Percentiles rank a stretch among this genome's conserved stretches.
These are phyloP conservation scores for Prosopocoilus inquinatus DNA, from an alignment of 2,888 invertebrate species.

Conservation along the genomic window DNA sequence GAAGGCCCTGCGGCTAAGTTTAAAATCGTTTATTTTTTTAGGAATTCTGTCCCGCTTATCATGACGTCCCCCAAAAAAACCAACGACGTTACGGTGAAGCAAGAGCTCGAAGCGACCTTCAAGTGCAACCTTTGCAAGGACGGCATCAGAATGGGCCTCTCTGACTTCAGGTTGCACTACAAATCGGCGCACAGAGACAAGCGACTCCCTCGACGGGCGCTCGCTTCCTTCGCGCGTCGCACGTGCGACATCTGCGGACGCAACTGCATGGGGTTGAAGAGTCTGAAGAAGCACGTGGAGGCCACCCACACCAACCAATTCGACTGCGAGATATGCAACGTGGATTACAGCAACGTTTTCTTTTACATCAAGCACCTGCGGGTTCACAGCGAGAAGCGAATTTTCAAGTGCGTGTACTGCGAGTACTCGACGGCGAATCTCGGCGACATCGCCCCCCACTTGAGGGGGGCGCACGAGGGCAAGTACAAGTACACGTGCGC, in stretches of 20 bases:
- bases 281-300: constrained; percentile 45
- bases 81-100: constrained; percentile 1
- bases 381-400: constrained; percentile 41
- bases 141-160: not conserved
- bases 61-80: too few species aligned
- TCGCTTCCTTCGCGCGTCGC: constrained; percentile 31
- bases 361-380: constrained; percentile 45
- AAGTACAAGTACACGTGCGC: constrained; percentile 54
- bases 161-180: constrained; percentile 14
- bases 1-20: too few species aligned
- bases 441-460: constrained; percentile 47
- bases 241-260: constrained; percentile 43
- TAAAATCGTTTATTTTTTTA: too few species aligned
- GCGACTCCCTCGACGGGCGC: constrained; percentile 31
- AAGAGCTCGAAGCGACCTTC: constrained; percentile 5
- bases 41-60: too few species aligned
- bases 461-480: constrained; percentile 49
- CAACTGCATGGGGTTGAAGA: constrained; percentile 37
- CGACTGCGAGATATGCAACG: constrained; percentile 45
- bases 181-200: constrained; percentile 35
- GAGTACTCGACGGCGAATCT: constrained; percentile 42
- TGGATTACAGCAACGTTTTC: constrained; percentile 43
- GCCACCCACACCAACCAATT: constrained; percentile 46
- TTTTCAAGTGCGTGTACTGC: constrained; percentile 46
- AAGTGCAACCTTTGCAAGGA: constrained; percentile 12